Conservation (phyloP, 2,797 vertebrate genomes). For the Chanos chanos region DNA sequence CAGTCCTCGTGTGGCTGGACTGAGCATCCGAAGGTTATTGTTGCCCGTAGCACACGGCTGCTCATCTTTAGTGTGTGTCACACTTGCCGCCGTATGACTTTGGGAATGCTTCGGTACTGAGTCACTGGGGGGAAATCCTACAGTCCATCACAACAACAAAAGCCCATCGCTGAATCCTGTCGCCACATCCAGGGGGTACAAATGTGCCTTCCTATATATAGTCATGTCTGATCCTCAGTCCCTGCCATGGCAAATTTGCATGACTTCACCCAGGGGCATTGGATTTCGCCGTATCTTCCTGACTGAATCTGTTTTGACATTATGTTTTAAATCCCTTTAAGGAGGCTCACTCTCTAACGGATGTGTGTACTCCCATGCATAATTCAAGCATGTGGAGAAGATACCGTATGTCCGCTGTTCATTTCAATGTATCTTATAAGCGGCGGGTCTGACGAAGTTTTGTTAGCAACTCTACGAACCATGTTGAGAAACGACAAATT, state of each 20-base stretch:
- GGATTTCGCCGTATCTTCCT: slow-evolving; percentile 53
- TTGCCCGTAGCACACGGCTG: slow-evolving; percentile 15
- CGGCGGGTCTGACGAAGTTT: too few relatives aligned
- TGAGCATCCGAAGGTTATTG: slow-evolving; percentile 20
- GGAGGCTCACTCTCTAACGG: slow-evolving; percentile 41
- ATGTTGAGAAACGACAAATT: too few relatives aligned
- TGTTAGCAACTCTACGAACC: too few relatives aligned
- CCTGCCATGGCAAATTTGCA: slow-evolving; percentile 60
- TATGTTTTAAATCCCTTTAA: slow-evolving; percentile 62
- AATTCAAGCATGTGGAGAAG: slow-evolving; percentile 33
- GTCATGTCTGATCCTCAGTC: slow-evolving; percentile 41
- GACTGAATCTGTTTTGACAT: slow-evolving; percentile 65
- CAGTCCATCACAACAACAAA: neutral
- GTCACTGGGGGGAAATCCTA: slow-evolving; percentile 56
- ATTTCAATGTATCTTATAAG: slow-evolving; percentile 27
- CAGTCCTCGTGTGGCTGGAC: neutral
- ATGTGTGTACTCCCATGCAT: slow-evolving; percentile 31
- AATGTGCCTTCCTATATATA: slow-evolving; percentile 60
- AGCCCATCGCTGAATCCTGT: slow-evolving; percentile 48
- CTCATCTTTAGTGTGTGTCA: slow-evolving; percentile 41
- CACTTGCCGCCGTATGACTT: slow-evolving; percentile 45
- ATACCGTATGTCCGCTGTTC: slow-evolving; percentile 53
- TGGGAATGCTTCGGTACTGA: slow-evolving; percentile 52
- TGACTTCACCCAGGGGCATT: slow-evolving; percentile 52
- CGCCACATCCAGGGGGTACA: slow-evolving; percentile 54